Base-by-base conservation (phyloP, 2,113 vertebrate genomes). In the Bufo bufo region DNA sequence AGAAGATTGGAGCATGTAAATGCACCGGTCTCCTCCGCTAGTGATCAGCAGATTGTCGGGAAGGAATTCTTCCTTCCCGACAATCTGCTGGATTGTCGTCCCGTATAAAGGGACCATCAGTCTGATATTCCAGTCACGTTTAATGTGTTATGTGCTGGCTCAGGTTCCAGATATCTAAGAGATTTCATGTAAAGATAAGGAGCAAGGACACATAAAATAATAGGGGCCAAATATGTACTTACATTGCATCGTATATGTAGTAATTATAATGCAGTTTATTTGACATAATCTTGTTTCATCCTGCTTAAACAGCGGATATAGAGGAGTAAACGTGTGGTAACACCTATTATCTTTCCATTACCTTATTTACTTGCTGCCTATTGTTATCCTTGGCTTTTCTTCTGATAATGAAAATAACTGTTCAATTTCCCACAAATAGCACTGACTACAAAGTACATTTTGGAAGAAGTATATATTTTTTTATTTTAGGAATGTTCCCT, bases 401-500 rank as follows among this genome's bases (percentile, higher is more conserved):
- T 80, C 52, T 16, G 33, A 61, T 61, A 61, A 82, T 61, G 43
- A 82, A 61, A 61, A 65, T 47, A 45, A 59, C 54, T 82, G 33
- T 47, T 66, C 49, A 19, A 65, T 49, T 83, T 69, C n/a, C 81
- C n/a, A 52, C 14, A 69, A 49, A 83, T 66, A 43, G 61, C 59
- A 69, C 33, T 13, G 81, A n/a, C 61, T 43, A 49, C 61, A 47
- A 66, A 47, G 59, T n/a, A 49, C 45, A 13, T 23, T 83, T 65
- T 83, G 59, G 61, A 50, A 20, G 65, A 4, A 66, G 59, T 12
- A 16, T 33, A 33, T 33, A 33, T 33, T 33, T 63, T 43, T 75
- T 75, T 74, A 74, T 49, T 82, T 81, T 61, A 65, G 80, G 58
- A 47, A 50, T 16, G 61, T 50, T 83, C 47, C 81, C 81, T 66